phyloP scores from a whole-genome alignment of 2,113 vertebrate species.

The Onychorhynchus coronatus region DNA sequence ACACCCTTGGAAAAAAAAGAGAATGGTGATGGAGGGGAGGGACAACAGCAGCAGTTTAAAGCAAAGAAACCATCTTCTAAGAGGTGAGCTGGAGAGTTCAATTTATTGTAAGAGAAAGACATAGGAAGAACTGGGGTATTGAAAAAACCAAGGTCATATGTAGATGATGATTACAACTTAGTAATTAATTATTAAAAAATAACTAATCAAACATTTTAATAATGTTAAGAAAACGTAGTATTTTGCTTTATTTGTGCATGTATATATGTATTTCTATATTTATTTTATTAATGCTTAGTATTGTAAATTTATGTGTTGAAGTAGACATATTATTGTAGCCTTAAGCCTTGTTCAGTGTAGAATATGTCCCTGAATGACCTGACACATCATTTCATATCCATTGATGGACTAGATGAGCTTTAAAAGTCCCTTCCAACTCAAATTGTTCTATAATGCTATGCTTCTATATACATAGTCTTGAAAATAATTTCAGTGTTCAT shows the following conservation, averaged over 20 bases:
- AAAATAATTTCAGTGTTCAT: background rate
- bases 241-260: background rate
- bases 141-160: background rate
- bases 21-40: background rate
- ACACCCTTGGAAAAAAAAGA: background rate
- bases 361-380: background rate
- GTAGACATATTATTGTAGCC: background rate
- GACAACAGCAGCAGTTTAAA: background rate
- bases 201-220: background rate
- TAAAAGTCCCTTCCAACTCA: background rate
- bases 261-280: background rate
- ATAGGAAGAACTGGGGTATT: background rate
- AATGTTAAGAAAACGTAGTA: background rate
- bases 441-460: background rate
- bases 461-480: background rate
- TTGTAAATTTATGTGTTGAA: background rate
- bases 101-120: background rate
- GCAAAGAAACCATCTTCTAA: background rate
- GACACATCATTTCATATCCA: background rate
- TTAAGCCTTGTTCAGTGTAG: background rate
- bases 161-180: background rate
- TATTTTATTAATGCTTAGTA: background rate
- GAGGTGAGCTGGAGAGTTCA: background rate
- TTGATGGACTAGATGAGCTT: background rate
- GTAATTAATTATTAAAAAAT: background rate